phyloP scores from a whole-genome alignment of 2,113 vertebrate genomes.

The Promerops cafer region DNA sequence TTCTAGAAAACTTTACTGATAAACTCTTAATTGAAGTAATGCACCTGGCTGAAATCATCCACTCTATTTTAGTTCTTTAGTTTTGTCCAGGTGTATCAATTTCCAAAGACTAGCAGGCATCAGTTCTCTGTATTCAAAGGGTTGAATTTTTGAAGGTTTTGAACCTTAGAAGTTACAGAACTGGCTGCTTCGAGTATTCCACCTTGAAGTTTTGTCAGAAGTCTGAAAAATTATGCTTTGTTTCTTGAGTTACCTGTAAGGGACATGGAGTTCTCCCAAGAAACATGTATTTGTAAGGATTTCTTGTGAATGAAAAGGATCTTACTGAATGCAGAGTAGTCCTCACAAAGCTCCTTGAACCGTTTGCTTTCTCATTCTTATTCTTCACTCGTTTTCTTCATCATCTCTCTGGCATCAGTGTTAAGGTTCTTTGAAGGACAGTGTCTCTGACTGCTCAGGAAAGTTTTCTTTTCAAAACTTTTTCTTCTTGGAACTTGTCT shows the following conservation, averaged over 20 bases:
- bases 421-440: rapidly evolving
- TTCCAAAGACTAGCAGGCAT: background rate
- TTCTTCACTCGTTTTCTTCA: background rate
- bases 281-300: background rate
- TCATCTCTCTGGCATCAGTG: background rate
- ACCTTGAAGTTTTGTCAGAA: background rate
- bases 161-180: background rate
- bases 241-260: background rate
- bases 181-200: background rate
- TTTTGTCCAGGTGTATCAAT: background rate
- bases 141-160: background rate
- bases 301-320: background rate
- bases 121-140: background rate
- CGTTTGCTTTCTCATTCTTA: background rate
- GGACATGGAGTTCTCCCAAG: background rate
- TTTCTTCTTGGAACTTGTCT: background rate
- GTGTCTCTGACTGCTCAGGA: background rate
- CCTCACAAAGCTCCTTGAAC: background rate
- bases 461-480: background rate
- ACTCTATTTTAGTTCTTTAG: background rate
- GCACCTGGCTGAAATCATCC: background rate
- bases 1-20: background rate
- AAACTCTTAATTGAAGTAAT: background rate
- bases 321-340: background rate
- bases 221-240: background rate